Percentiles rank a stretch among this genome's conserved stretches.
These are phyloP conservation scores for Macaria notata DNA, from an alignment of 2,888 invertebrate species.

Conservation along the genomic window DNA sequence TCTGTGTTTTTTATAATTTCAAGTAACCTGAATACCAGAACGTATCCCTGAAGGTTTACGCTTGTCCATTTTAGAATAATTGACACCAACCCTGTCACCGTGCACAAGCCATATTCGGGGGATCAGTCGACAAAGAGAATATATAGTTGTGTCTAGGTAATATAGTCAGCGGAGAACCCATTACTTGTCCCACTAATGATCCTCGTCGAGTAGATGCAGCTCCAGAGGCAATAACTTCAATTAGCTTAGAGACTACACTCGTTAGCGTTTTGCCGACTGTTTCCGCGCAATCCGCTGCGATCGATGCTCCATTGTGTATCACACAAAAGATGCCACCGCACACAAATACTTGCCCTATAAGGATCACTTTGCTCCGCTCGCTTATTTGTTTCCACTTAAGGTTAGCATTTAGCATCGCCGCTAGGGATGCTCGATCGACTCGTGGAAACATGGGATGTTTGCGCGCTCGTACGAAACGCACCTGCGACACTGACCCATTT, in stretches of 20 bases:
- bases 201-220: constrained; percentile 23
- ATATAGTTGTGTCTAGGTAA: no score
- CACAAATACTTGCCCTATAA: constrained; percentile 66
- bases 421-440: constrained; percentile 32
- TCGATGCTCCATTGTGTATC: constrained; percentile 75
- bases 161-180: constrained; percentile 36
- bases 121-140: no score
- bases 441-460: constrained; percentile 20
- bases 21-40: no score
- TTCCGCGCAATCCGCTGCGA: constrained; percentile 64
- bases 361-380: constrained; percentile 56
- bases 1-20: no score
- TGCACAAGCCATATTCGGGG: no score
- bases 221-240: constrained; percentile 64
- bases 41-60: no score
- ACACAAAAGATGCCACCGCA: constrained; percentile 71
- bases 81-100: no score
- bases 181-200: constrained; percentile 54
- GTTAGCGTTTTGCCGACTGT: constrained; percentile 65
- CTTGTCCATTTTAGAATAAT: no score
- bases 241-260: constrained; percentile 61
- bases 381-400: constrained; percentile 68
- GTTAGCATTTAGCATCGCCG: constrained; percentile 36
- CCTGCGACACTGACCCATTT: constrained; percentile 9
- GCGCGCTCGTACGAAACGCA: background rate